Conservation (phyloP, 2,888 invertebrate genomes). For the Polylopha cassiicola region DNA sequence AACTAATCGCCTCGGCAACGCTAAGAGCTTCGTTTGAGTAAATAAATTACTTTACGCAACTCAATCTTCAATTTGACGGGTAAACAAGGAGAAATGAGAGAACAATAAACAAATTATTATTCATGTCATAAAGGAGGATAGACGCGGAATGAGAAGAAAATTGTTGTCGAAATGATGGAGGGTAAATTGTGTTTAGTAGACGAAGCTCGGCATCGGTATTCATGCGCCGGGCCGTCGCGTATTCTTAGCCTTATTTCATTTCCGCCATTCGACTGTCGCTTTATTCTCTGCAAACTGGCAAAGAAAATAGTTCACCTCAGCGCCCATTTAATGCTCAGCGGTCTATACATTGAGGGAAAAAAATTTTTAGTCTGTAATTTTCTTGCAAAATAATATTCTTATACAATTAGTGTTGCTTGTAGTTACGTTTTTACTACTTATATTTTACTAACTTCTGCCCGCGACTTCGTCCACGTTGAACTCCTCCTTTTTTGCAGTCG, state of each 20-base stretch:
- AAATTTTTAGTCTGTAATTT: too few species aligned
- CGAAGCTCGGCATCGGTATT: slow-evolving; percentile 21
- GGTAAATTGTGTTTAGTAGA: slow-evolving; percentile 40
- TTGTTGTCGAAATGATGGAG: slow-evolving; percentile 43
- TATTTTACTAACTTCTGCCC: too few species aligned
- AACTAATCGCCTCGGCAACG: slow-evolving; percentile 28
- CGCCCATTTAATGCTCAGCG: slow-evolving; percentile 8
- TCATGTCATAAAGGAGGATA: slow-evolving; percentile 43
- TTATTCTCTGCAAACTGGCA: slow-evolving; percentile 13
- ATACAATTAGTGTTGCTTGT: too few species aligned
- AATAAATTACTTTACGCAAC: slow-evolving; percentile 41
- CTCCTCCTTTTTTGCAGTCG: too few species aligned
- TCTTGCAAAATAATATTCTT: too few species aligned
- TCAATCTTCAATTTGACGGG: slow-evolving; percentile 30
- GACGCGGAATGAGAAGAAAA: slow-evolving; percentile 39
- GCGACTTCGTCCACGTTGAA: too few species aligned
- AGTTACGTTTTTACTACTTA: too few species aligned
- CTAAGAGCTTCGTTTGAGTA: slow-evolving; percentile 30
- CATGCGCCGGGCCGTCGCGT: slow-evolving; percentile 21
- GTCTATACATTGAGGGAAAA: too few species aligned
- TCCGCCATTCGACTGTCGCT: slow-evolving; percentile 22
- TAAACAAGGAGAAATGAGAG: slow-evolving; percentile 40
- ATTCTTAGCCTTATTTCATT: slow-evolving; percentile 32
- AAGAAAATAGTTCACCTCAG: slow-evolving; percentile 10
- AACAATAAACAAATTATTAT: slow-evolving; percentile 60